Percentiles rank a stretch among this genome's conserved stretches.
phyloP scores from a whole-genome alignment of 2,113 vertebrate genomes.

The Forbesichthys agassizii region DNA sequence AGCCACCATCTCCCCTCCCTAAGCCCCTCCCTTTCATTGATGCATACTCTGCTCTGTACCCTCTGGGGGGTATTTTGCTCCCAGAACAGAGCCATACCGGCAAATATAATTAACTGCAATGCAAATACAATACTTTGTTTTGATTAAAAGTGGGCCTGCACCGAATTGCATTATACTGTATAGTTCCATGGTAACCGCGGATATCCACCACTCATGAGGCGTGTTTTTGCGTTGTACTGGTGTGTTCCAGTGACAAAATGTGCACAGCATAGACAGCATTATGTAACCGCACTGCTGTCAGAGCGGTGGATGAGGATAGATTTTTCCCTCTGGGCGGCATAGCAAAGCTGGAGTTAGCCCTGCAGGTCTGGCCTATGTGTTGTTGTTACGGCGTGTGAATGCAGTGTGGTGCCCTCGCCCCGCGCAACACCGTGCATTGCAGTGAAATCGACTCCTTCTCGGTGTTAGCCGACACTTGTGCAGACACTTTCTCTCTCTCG shows the following conservation, averaged over 20 bases:
- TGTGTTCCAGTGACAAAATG: conserved; percentile 37
- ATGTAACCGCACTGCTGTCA: conserved; percentile 60
- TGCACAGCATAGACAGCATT: conserved; percentile 43
- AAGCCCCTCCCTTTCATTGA: too few relatives aligned
- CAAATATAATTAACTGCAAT: too few relatives aligned
- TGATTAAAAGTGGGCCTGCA: too few relatives aligned
- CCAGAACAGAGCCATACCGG: too few relatives aligned
- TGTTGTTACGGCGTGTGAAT: conserved; percentile 34
- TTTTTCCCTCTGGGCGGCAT: conserved; percentile 60
- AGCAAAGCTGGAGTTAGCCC: conserved; percentile 56
- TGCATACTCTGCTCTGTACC: too few relatives aligned
- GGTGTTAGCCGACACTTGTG: conserved; percentile 1
- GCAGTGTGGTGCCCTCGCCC: conserved; percentile 31
- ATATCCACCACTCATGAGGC: conserved; percentile 22
- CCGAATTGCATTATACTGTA: too few relatives aligned
- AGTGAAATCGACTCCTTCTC: conserved; percentile 56
- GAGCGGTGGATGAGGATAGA: conserved; percentile 62
- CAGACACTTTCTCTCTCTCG: conserved; percentile 6
- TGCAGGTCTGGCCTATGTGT: conserved; percentile 43
- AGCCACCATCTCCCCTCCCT: too few relatives aligned
- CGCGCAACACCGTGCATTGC: conserved; percentile 45
- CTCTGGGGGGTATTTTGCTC: too few relatives aligned
- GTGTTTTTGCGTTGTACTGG: conserved; percentile 26
- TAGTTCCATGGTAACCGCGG: too few relatives aligned
- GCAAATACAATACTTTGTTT: too few relatives aligned